Evolutionary conservation across 2,888 invertebrate species (phyloP), one percentile per base, ranked within the genome.

Genomic region (Cyclophora punctaria): DNA sequence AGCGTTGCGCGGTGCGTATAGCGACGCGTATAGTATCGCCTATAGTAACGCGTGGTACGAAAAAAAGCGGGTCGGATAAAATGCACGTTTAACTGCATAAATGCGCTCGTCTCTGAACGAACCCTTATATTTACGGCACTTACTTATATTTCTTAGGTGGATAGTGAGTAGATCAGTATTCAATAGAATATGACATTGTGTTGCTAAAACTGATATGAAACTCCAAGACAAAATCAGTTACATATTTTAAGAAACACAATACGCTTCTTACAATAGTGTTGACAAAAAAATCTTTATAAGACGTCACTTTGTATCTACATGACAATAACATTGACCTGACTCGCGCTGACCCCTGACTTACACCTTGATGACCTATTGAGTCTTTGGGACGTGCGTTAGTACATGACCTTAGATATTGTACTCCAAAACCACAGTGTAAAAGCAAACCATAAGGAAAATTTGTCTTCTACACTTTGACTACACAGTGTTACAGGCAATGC

Each of bases 251-350:
- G 43, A 48, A 34, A 48, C 6, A 41, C 34, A 42, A 37, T 37
- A 47, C 41, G 33, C 46, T 7, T 34, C 50, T 56, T 44, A 53
- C 47, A 50, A 53, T 54, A 61, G 52, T 57, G 60, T 64, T 67
- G 69, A 74, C 67, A 74, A 80, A 79, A 74, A 66, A 58, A 64
- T 59, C 58, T 60, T 63, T 63, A 33, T 20, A 3, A 64, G 61
- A 71, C 72, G 74, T 70, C 73, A 75, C 40, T 34, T 34, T 61
- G 67, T 65, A 77, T 80, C 70, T 75, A 72, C 78, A 82, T 80
- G 76, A 84, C 83, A 85, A 83, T 78, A 78, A 71, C 81, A 78
- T 78, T 81, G 86, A 78, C 81, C 85, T 59, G 56, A 67, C 69
- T 67, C 70, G 56, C 58, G 62, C 67, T 76, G 77, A 76, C 78